A percentile compares a stretch with the other conserved stretches of the same genome.
phyloP scores from a whole-genome alignment of 2,113 vertebrate genomes.

The Forbesichthys agassizii region DNA sequence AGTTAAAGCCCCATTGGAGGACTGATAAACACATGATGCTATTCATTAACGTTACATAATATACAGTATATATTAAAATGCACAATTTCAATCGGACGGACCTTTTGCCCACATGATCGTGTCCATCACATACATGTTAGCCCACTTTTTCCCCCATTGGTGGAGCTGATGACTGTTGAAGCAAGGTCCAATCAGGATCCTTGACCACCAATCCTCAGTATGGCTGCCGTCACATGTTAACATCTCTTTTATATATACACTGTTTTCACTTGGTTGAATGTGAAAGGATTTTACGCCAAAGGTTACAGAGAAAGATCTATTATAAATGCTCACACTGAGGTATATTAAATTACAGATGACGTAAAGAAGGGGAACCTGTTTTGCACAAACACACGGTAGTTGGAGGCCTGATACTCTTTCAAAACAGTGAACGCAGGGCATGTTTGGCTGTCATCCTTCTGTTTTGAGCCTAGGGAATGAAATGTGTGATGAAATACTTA shows the following conservation, averaged over 20 bases:
- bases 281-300: slow-evolving; percentile 58
- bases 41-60: too few relatives aligned
- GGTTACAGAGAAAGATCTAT: slow-evolving; percentile 36
- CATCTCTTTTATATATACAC: slow-evolving; percentile 28
- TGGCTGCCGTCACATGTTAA: slow-evolving; percentile 13
- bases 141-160: neutral
- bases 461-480: slow-evolving; percentile 23
- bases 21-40: too few relatives aligned
- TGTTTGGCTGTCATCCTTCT: slow-evolving; percentile 26
- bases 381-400: slow-evolving; percentile 61
- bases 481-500: slow-evolving; percentile 47
- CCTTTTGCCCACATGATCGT: slow-evolving; percentile 1
- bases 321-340: slow-evolving; percentile 26
- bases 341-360: slow-evolving; percentile 27
- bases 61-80: too few relatives aligned
- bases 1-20: too few relatives aligned
- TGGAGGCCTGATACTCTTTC: slow-evolving; percentile 19
- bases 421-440: slow-evolving; percentile 21
- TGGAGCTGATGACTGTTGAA: slow-evolving; percentile 26
- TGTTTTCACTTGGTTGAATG: slow-evolving; percentile 39
- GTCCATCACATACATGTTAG: neutral
- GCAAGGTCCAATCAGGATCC: neutral
- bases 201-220: neutral
- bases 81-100: too few relatives aligned
- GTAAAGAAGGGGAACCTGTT: slow-evolving; percentile 32